Conservation (phyloP, 2,113 vertebrate genomes). For the Forbesichthys papilliferus region DNA sequence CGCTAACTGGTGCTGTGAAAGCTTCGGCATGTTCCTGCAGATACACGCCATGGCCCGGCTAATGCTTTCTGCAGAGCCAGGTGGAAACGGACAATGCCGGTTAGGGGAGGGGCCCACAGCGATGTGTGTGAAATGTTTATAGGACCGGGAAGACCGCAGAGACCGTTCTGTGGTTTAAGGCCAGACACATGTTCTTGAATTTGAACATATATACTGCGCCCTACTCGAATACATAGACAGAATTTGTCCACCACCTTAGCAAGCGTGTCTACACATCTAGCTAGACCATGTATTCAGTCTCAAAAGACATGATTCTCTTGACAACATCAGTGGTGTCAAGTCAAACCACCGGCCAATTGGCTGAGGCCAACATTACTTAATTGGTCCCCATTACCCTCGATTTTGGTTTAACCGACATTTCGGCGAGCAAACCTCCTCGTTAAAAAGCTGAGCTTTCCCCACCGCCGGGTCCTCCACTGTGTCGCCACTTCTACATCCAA, state of each 20-base stretch:
- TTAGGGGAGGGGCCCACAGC: no score
- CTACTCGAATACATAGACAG: neutral
- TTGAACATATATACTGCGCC: no score
- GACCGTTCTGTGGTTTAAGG: no score
- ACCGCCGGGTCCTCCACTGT: no score
- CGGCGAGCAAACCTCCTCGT: neutral
- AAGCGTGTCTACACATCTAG: no score
- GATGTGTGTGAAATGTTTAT: no score
- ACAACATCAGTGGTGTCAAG: conserved; percentile 12
- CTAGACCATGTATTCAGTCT: no score
- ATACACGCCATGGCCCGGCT: neutral
- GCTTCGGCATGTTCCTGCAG: neutral
- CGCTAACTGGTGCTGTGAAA: neutral
- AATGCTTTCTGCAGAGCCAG: neutral
- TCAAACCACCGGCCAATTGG: conserved; percentile 12
- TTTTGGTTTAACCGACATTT: neutral
- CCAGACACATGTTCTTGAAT: no score
- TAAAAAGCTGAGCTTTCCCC: no score
- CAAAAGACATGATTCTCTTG: neutral
- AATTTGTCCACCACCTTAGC: neutral
- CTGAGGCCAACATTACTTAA: conserved; percentile 16
- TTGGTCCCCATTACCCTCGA: conserved; percentile 30
- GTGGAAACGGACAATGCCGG: no score
- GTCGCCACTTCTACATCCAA: conserved; percentile 40
- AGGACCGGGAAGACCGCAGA: no score